phyloP scores from a whole-genome alignment of 2,888 invertebrate genomes.

The Charanyca ferruginea region DNA sequence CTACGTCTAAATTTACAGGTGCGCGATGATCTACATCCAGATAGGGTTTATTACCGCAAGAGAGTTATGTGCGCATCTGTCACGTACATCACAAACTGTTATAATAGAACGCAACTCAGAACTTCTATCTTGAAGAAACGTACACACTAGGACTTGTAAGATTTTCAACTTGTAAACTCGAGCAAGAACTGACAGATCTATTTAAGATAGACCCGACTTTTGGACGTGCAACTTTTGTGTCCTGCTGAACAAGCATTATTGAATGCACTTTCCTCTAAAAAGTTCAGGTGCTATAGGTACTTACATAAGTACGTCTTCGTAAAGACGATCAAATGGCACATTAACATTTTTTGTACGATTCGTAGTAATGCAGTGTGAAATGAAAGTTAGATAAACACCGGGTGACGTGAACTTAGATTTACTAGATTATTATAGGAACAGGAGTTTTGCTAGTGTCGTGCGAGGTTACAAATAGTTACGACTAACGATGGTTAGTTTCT shows the following conservation, averaged over 20 bases:
- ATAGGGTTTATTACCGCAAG: conserved; percentile 72
- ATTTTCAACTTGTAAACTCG: background rate
- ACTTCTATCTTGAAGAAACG: background rate
- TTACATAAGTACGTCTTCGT: conserved; percentile 15
- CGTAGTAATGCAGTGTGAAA: conserved; percentile 71
- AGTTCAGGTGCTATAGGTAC: background rate
- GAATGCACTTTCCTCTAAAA: conserved; percentile 57
- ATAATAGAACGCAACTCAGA: background rate
- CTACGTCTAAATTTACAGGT: conserved; percentile 77
- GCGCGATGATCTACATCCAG: conserved; percentile 71
- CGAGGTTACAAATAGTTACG: conserved; percentile 33
- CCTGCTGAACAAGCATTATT: conserved; percentile 62
- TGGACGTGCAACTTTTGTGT: background rate
- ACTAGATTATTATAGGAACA: conserved; percentile 50
- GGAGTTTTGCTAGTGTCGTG: conserved; percentile 40
- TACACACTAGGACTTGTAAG: background rate
- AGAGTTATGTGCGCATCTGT: conserved; percentile 72
- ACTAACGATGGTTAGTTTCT: conserved; percentile 25
- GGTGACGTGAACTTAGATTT: conserved; percentile 55
- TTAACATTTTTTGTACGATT: conserved; percentile 65
- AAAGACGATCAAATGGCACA: conserved; percentile 69
- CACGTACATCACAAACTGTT: conserved; percentile 71
- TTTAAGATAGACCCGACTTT: too few species aligned
- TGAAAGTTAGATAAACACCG: conserved; percentile 64
- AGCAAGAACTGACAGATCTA: too few species aligned